A percentile compares a stretch with the other conserved stretches of the same genome.
phyloP scores from a whole-genome alignment of 2,888 invertebrate species.

The Chloroclystis v-ata region DNA sequence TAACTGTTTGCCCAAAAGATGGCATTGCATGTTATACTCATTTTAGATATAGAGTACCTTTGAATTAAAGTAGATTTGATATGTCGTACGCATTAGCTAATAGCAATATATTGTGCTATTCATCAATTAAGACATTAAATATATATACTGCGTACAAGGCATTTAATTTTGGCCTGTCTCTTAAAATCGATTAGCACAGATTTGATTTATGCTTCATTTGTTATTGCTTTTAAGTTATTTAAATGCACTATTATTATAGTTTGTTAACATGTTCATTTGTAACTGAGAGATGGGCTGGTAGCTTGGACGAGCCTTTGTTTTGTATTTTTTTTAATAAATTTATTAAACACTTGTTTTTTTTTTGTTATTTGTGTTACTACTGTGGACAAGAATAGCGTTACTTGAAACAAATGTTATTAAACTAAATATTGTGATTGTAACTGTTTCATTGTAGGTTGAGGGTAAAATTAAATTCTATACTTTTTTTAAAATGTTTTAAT shows the following conservation, averaged over 20 bases:
- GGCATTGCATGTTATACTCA: no score
- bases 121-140: constrained; percentile 7
- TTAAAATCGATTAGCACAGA: constrained; percentile 30
- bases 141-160: not conserved
- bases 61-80: no score
- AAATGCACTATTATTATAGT: constrained; percentile 53
- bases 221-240: constrained; percentile 40
- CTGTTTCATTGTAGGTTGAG: constrained; percentile 49
- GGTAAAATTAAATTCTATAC: constrained; percentile 66
- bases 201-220: constrained; percentile 32
- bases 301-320: constrained; percentile 64
- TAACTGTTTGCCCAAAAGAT: constrained; percentile 6
- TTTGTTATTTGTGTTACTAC: constrained; percentile 23
- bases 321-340: constrained; percentile 71
- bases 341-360: constrained; percentile 60
- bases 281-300: constrained; percentile 51
- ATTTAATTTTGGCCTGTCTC: constrained; percentile 1
- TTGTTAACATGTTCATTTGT: constrained; percentile 61
- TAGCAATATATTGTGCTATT: no score
- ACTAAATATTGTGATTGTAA: constrained; percentile 62
- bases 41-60: no score
- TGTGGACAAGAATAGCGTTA: constrained; percentile 5
- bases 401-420: constrained; percentile 25
- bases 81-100: no score
- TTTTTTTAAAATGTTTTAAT: constrained; percentile 57